Base-by-base conservation (phyloP, 1,140 invertebrate species). In the Papilio glaucus region DNA sequence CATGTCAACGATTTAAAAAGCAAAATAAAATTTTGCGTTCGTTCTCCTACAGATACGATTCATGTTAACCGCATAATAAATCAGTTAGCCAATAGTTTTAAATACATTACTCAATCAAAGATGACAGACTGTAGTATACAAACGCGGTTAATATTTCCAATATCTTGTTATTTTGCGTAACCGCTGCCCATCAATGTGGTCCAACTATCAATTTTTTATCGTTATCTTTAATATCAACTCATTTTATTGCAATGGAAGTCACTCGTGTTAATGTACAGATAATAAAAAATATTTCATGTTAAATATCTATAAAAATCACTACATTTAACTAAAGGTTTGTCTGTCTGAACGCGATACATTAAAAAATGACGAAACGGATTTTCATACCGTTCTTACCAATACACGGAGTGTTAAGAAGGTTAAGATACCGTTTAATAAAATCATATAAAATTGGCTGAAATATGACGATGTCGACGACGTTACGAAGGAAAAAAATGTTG, bases 91-190 rank as follows among this genome's bases (percentile, higher is more conserved):
- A 65, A 65, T 39, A 65, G 33, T 6, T 21, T 10, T 24, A 8
- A 65, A 65, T 38, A 65, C 37, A 65, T 65, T 24, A 65, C 39
- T 65, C 62, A 65, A 65, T 39, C 37, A 41, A 4, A 60, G 10
- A 0, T 7, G 45, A 60, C 10, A 39, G 15, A 7, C 29, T 29
- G 29, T 39, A 62, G 60, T 62, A n/a, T 62, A 37, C 29, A 33
- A 15, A 15, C 24, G 60, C 29, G 60, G 29, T 60, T 38, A 65
- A 65, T 8, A 65, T 12, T 65, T 65, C 15, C 62, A 65, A 65
- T 65, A 65, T 65, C 62, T 65, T 24, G 62, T 65, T 60, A 60
- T 26, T 41, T 62, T 41, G 39, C 18, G 62, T 39, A 65, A 65
- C 61, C 8, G 29, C 29, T 4, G 33, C 62, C n/a, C 15, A 33